Percentiles rank a stretch among this genome's conserved stretches.
Evolutionary conservation across 2,113 vertebrate species (phyloP).

Genomic region (Dunckerocampus dactyliophorus): DNA sequence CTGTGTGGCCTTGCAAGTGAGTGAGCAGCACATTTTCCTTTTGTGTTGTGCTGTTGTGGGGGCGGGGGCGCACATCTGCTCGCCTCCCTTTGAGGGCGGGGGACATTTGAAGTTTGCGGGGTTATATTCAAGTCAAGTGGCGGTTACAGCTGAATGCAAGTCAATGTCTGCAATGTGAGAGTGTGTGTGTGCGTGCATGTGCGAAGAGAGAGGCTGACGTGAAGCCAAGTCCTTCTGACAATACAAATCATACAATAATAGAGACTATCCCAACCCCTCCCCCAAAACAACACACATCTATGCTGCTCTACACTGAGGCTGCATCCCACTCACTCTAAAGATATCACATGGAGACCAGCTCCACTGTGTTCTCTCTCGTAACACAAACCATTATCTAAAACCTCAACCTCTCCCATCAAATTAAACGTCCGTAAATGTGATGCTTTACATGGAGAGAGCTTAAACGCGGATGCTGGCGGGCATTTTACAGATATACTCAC

Average conservation of each 20-base stretch:
- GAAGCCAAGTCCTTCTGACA: conserved; percentile 11
- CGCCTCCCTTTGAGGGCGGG: too few species aligned
- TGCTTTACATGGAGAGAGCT: not conserved
- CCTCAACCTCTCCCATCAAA: conserved; percentile 17
- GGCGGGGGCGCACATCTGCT: too few species aligned
- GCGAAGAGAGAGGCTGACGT: not conserved
- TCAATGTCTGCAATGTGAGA: not conserved
- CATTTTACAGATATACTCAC: conserved; percentile 72
- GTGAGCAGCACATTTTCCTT: too few species aligned
- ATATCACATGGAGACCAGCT: conserved; percentile 66
- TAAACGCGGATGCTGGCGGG: too few species aligned
- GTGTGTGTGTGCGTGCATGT: not conserved
- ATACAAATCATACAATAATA: conserved; percentile 45
- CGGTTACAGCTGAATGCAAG: not conserved
- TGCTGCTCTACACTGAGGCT: conserved; percentile 48
- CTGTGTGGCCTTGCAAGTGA: too few species aligned
- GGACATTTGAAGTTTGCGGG: too few species aligned
- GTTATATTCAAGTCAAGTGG: not conserved
- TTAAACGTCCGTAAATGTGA: conserved; percentile 1
- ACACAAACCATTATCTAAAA: not conserved
- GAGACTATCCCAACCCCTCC: conserved; percentile 53
- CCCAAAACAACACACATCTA: conserved; percentile 48
- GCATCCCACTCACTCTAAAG: conserved; percentile 75
- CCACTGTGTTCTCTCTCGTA: conserved; percentile 18
- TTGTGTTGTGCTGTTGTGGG: too few species aligned